These are phyloP conservation scores for Andricus grossulariae DNA, from an alignment of 1,140 invertebrate genomes.

Conservation along the genomic window DNA sequence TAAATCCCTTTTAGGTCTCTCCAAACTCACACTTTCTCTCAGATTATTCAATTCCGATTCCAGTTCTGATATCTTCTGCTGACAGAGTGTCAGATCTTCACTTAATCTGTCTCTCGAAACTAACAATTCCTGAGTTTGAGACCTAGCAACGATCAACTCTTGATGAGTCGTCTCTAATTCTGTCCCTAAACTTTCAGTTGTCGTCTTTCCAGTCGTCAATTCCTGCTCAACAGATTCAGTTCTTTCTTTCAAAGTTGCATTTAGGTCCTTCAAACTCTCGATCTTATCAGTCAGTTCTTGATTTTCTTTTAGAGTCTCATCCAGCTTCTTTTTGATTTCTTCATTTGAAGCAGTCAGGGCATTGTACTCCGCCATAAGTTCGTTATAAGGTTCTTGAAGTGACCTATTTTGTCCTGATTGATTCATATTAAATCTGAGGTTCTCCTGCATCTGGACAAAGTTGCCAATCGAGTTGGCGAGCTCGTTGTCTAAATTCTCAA, in stretches of 20 bases:
- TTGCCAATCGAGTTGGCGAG: slow-evolving; percentile 79
- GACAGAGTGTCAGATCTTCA: not conserved
- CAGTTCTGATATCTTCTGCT: slow-evolving; percentile 50
- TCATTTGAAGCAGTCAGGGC: slow-evolving; percentile 78
- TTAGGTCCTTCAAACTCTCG: slow-evolving; percentile 69
- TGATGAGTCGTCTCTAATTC: not conserved
- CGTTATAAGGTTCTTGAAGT: slow-evolving; percentile 59
- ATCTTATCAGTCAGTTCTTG: slow-evolving; percentile 76
- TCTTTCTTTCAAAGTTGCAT: slow-evolving; percentile 65
- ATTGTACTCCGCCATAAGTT: slow-evolving; percentile 56
- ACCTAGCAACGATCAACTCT: not conserved
- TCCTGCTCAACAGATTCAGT: slow-evolving; percentile 65
- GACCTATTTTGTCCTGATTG: slow-evolving; percentile 42
- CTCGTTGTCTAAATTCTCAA: slow-evolving; percentile 83
- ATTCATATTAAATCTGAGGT: slow-evolving; percentile 52
- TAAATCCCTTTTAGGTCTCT: not conserved
- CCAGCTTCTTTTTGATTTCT: slow-evolving; percentile 76
- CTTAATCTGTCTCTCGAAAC: not conserved
- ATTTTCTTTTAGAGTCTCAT: slow-evolving; percentile 77
- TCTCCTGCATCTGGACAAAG: slow-evolving; percentile 67
- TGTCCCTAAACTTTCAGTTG: slow-evolving; percentile 47
- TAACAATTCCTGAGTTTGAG: not conserved
- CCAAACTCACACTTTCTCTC: slow-evolving; percentile 61
- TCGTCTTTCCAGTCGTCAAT: slow-evolving; percentile 39
- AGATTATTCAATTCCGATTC: slow-evolving; percentile 67